Evolutionary conservation across 2,797 vertebrate genomes (phyloP), one percentile per base, ranked within the genome.

Genomic region (Ataeniobius toweri): DNA sequence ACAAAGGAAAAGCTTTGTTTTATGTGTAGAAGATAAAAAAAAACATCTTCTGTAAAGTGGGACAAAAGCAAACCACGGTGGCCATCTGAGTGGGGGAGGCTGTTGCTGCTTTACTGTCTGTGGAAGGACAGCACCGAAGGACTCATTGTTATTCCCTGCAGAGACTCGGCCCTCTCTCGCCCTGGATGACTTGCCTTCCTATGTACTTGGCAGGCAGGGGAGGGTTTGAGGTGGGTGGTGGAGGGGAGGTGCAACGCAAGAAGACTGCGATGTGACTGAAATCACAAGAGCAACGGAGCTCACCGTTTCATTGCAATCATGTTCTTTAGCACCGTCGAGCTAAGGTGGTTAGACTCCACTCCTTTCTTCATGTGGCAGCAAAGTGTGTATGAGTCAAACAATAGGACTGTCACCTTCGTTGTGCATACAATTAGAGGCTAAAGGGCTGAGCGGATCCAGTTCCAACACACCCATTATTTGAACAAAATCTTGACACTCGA

Each of bases 131-230:
- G 78, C 59, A 13, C 68, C 67, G 72, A 91, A 84, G 82, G 89
- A 90, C 93, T 94, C 89, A 94, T 95, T 95, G 92, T 91, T 89
- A 95, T 95, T 96, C 94, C 92, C 92, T 85, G 91, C 92, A 94
- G 92, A 83, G 81, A 89, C 89, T 70, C 68, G 86, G 86, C 83
- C 83, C 90, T 91, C 85, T 79, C 88, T 91, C 80, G 74, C 90
- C 88, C 88, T 91, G 90, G 86, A 89, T 91, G 93, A 92, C 93
- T 94, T 87, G 91, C 89, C 90, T 94, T 88, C 88, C 91, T 91
- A 87, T 80, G 84, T 92, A 92, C 88, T 94, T 95, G 93, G 94
- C 93, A 95, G 89, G 85, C 90, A 81, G 84, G 85, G 91, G 88
- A 90, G 89, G 87, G 89, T 93, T 89, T 82, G 82, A 89, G 88